A percentile compares a stretch with the other conserved stretches of the same genome.
Conservation (phyloP, 2,797 vertebrate genomes). For the Gymnothorax reevesii region DNA sequence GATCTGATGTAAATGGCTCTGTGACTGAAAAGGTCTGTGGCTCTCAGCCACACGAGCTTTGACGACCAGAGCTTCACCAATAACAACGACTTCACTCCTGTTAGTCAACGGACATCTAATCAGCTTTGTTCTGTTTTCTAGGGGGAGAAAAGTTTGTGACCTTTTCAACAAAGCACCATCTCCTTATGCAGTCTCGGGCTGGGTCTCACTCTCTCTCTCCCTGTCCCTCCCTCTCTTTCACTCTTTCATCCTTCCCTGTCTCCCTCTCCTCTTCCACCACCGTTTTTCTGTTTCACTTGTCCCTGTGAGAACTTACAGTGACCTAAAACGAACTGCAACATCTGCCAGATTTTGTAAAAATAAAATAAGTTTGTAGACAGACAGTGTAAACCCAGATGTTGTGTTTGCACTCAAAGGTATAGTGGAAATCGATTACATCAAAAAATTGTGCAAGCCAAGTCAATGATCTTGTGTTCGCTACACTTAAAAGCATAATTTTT, state of each 20-base stretch:
- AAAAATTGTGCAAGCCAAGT: no score
- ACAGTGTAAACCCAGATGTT: not conserved
- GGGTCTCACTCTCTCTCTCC: conserved; percentile 33
- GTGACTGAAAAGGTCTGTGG: conserved; percentile 47
- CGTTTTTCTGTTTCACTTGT: conserved; percentile 23
- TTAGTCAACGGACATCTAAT: not conserved
- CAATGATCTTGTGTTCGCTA: no score
- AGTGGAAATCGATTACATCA: no score
- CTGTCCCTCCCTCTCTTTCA: not conserved
- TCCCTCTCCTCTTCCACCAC: conserved; percentile 13
- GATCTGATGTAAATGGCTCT: conserved; percentile 56
- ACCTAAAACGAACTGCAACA: not conserved
- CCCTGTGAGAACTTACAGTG: conserved; percentile 32
- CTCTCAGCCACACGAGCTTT: not conserved
- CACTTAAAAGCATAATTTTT: no score
- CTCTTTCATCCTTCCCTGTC: conserved; percentile 17
- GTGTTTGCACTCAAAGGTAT: no score
- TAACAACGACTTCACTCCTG: not conserved
- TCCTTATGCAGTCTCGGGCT: conserved; percentile 42
- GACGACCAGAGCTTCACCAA: not conserved
- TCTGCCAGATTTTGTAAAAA: not conserved
- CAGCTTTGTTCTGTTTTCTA: not conserved
- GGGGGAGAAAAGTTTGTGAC: not conserved
- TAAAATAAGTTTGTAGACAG: not conserved
- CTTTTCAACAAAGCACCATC: conserved; percentile 37